phyloP scores from a whole-genome alignment of 2,797 vertebrate genomes.

The Acropternis orthonyx region DNA sequence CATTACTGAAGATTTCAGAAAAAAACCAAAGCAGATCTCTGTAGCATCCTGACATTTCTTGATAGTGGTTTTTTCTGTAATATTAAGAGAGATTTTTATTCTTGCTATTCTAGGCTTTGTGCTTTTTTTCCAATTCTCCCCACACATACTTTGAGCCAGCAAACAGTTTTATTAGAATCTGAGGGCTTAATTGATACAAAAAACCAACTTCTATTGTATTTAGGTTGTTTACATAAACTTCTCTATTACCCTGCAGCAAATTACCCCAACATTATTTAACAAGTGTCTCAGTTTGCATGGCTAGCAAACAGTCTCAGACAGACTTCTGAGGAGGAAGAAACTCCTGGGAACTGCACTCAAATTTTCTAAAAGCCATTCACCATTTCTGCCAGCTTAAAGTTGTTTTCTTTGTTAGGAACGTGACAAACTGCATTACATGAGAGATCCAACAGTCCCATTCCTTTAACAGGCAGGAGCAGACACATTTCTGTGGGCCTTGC shows the following conservation, averaged over 20 bases:
- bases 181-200: not conserved
- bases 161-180: not conserved
- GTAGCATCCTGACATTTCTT: not conserved
- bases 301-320: not conserved
- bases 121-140: not conserved
- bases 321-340: not conserved
- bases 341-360: not conserved
- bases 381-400: not conserved
- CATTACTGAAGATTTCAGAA: not conserved
- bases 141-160: not conserved
- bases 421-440: not conserved
- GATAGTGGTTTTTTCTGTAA: not conserved
- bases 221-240: not conserved
- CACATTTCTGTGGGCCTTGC: not conserved
- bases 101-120: not conserved
- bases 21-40: not conserved
- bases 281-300: not conserved
- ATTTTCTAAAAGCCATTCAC: not conserved
- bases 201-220: fast-evolving
- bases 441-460: not conserved
- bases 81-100: not conserved
- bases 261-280: not conserved
- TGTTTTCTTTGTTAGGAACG: not conserved
- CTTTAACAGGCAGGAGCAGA: not conserved
- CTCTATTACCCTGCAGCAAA: not conserved